Conservation (phyloP, 2,113 vertebrate species). For the Euleptes europaea region DNA sequence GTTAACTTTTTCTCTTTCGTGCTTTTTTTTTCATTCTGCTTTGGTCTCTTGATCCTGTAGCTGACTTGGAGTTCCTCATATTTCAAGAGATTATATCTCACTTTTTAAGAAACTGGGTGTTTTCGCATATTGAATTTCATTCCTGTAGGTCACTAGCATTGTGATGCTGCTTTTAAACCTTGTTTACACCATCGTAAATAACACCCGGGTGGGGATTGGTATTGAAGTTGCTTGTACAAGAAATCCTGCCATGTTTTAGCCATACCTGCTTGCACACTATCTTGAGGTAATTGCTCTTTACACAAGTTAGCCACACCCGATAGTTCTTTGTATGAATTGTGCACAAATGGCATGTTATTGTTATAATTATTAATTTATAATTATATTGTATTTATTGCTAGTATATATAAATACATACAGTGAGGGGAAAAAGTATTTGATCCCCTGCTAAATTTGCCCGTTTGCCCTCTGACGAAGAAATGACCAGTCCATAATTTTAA, state of each 20-base stretch:
- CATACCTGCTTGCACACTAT: background rate
- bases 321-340: background rate
- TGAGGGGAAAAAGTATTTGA: too few relatives aligned
- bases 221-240: background rate
- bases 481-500: too few relatives aligned
- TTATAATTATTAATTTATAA: background rate
- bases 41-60: constrained; percentile 52
- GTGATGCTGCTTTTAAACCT: background rate
- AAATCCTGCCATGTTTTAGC: background rate
- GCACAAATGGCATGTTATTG: background rate
- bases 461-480: too few relatives aligned
- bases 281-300: background rate
- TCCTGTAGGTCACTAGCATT: background rate
- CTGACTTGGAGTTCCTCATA: constrained; percentile 52
- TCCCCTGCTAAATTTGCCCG: too few relatives aligned
- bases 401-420: background rate
- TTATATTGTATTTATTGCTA: background rate
- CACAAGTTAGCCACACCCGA: background rate
- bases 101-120: background rate
- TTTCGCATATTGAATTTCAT: background rate
- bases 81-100: constrained; percentile 31
- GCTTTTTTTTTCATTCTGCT: constrained; percentile 17
- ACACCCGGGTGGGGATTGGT: too few relatives aligned
- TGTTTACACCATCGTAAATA: background rate
- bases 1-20: constrained; percentile 30